Conservation (phyloP, 2,113 vertebrate genomes). For the Labeo rohita region DNA sequence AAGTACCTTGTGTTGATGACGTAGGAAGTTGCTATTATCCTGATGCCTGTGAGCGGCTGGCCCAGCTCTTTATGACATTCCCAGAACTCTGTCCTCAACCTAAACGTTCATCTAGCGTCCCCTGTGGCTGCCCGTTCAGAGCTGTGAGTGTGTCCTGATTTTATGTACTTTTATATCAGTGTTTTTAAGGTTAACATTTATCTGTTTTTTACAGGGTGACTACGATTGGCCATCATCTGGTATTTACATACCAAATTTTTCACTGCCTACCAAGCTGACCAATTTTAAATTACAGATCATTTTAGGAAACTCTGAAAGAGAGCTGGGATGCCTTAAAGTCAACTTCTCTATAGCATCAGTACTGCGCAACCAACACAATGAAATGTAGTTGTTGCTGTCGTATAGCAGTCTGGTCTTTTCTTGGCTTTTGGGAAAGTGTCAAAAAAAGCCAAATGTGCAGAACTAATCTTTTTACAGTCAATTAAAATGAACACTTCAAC, state of each 20-base stretch:
- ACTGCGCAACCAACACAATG: background rate
- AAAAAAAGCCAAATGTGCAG: background rate
- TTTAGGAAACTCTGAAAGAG: conserved; percentile 61
- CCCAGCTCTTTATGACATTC: conserved; percentile 65
- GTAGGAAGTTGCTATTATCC: conserved; percentile 87
- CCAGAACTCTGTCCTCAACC: conserved; percentile 86
- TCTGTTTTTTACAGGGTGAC: conserved; percentile 76
- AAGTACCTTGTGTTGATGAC: conserved; percentile 85
- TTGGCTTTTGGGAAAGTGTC: background rate
- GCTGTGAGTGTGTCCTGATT: conserved; percentile 72
- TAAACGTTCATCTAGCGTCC: conserved; percentile 85
- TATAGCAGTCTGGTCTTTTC: background rate
- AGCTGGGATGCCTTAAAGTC: conserved; percentile 81
- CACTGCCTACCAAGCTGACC: conserved; percentile 87
- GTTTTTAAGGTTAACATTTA: background rate
- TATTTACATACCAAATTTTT: conserved; percentile 79
- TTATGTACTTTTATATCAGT: background rate
- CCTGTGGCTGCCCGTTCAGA: conserved; percentile 93
- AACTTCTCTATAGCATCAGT: conserved; percentile 60
- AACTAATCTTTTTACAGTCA: background rate
- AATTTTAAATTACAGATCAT: conserved; percentile 78
- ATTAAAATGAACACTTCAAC: background rate
- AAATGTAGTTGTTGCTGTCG: background rate
- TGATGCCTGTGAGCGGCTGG: conserved; percentile 75
- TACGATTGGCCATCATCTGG: conserved; percentile 83